phyloP scores from a whole-genome alignment of 1,140 invertebrate species.

The Psilanteris sp. region DNA sequence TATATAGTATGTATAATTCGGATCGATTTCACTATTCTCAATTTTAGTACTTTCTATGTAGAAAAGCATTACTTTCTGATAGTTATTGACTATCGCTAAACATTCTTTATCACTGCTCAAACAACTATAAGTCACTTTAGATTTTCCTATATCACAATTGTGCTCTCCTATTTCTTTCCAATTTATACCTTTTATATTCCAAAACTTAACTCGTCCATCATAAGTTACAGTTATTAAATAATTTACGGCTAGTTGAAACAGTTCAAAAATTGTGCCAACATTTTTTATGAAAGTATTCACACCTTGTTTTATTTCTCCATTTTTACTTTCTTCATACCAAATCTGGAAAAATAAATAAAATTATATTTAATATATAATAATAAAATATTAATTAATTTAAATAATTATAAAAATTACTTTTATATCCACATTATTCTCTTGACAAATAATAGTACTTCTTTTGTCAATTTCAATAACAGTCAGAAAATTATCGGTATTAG shows the following conservation, averaged over 20 bases:
- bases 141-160: conserved; percentile 17
- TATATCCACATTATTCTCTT: conserved; percentile 57
- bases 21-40: conserved; percentile 7
- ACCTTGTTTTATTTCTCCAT: conserved; percentile 23
- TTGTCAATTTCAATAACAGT: conserved; percentile 58
- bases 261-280: conserved; percentile 63
- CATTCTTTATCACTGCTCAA: conserved; percentile 65
- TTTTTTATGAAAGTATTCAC: conserved; percentile 29
- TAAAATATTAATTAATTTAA: too few species aligned
- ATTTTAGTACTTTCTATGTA: conserved; percentile 15
- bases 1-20: conserved; percentile 28
- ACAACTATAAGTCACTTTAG: conserved; percentile 64
- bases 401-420: conserved; percentile 52
- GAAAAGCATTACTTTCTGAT: conserved; percentile 36
- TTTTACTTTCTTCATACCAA: conserved; percentile 35
- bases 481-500: too few species aligned
- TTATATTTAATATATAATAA: too few species aligned
- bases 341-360: conserved; percentile 2
- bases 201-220: conserved; percentile 68
- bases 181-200: conserved; percentile 53
- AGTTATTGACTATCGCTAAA: conserved; percentile 66
- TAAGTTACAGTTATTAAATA: conserved; percentile 65
- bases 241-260: conserved; percentile 65
- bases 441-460: conserved; percentile 63
- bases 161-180: conserved; percentile 52